A percentile compares a stretch with the other conserved stretches of the same genome.
Evolutionary conservation across 2,113 vertebrate genomes (phyloP).

Genomic region (Entelurus aequoreus): DNA sequence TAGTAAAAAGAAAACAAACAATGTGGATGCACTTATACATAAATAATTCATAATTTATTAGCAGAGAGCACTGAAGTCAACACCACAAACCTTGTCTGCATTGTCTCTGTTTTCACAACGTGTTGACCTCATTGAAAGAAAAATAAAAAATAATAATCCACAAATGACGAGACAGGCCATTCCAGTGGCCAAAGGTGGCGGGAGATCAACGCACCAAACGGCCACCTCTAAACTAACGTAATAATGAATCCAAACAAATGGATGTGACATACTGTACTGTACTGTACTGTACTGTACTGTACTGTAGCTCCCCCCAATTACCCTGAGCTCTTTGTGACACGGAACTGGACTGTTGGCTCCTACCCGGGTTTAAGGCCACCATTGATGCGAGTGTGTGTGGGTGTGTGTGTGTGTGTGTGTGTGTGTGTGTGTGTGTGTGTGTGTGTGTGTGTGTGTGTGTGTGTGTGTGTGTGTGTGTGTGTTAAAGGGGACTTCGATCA

Average conservation of each 20-base stretch:
- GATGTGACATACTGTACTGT: constrained; percentile 34
- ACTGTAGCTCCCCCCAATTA: constrained; percentile 57
- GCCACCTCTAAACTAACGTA: not conserved
- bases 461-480: too few relatives aligned
- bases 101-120: constrained; percentile 24
- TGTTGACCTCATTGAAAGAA: constrained; percentile 9
- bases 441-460: not conserved
- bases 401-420: not conserved
- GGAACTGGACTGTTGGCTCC: constrained; percentile 21
- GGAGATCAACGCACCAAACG: not conserved
- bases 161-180: not conserved
- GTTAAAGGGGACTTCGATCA: constrained; percentile 40
- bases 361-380: constrained; percentile 56
- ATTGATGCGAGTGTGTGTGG: not conserved
- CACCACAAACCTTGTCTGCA: constrained; percentile 29
- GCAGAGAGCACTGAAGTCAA: constrained; percentile 29
- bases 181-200: not conserved
- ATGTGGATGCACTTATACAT: constrained; percentile 33
- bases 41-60: constrained; percentile 65
- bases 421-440: constrained; percentile 7
- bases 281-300: constrained; percentile 35
- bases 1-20: constrained; percentile 23
- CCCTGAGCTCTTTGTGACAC: not conserved
- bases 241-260: constrained; percentile 33
- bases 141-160: constrained; percentile 20